Conservation (phyloP, 1,140 invertebrate species). For the Gryon sp. region DNA sequence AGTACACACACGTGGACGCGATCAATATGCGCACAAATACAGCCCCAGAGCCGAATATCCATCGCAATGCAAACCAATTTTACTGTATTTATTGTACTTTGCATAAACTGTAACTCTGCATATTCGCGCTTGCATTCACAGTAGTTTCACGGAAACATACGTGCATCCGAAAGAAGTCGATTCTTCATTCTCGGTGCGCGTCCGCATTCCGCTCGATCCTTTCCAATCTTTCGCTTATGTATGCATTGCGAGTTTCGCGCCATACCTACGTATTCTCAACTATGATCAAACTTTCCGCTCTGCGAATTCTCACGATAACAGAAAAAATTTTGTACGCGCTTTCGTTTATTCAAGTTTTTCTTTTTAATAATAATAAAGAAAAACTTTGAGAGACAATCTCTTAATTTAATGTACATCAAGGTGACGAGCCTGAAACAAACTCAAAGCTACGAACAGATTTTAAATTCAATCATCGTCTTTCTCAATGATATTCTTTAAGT, state of each 20-base stretch:
- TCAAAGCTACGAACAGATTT: not conserved
- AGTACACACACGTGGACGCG: too few relatives aligned
- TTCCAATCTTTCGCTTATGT: slow-evolving; percentile 60
- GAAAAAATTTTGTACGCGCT: slow-evolving; percentile 52
- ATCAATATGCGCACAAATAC: slow-evolving; percentile 26
- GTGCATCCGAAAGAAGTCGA: slow-evolving; percentile 56
- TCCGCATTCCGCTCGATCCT: slow-evolving; percentile 53
- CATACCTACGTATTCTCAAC: slow-evolving; percentile 47
- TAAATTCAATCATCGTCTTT: not conserved
- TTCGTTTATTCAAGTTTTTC: too few relatives aligned
- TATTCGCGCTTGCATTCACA: slow-evolving; percentile 49
- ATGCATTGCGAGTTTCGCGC: slow-evolving; percentile 57
- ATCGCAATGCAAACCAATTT: slow-evolving; percentile 41
- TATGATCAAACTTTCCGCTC: slow-evolving; percentile 60
- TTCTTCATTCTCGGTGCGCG: slow-evolving; percentile 50
- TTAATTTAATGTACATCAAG: slow-evolving; percentile 20
- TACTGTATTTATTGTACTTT: slow-evolving; percentile 49
- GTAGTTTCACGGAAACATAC: slow-evolving; percentile 55
- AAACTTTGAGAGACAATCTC: slow-evolving; percentile 9
- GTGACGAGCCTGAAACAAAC: slow-evolving; percentile 8
- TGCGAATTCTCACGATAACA: slow-evolving; percentile 43
- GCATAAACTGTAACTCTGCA: slow-evolving; percentile 48
- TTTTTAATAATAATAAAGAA: too few relatives aligned
- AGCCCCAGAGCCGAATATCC: slow-evolving; percentile 22
- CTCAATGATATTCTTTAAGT: not conserved